Evolutionary conservation across 2,888 invertebrate genomes (phyloP), one percentile per base, ranked within the genome.

Genomic region (Ernsta delagoae): DNA sequence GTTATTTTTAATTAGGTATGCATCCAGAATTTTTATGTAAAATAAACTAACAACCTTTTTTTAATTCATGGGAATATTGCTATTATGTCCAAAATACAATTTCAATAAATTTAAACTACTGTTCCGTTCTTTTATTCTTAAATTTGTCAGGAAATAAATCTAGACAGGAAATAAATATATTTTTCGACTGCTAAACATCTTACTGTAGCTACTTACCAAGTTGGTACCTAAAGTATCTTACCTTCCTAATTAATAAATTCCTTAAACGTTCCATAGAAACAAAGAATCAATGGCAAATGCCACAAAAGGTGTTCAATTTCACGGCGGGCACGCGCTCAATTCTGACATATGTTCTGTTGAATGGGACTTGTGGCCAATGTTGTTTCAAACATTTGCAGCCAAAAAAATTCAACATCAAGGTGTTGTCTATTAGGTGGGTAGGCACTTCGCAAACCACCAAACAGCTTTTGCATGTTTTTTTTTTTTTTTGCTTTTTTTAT

Each of bases 261-360:
- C 5, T 39, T 39, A 6, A 8, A 43, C 7, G 6, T 61, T 24
- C 16, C 9, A 34, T 36, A 24, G 56, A 39, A 56, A 68, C 43
- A 62, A 68, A 62, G 48, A n/a, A 45, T 34, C 78, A 73, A 79
- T 81, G 73, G 82, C 89, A 88, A 89, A 90, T 87, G 87, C 82
- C 83, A 78, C 79, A 53, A 87, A 90, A 91, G 91, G 91, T 91
- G 91, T 84, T 83, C 79, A 57, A 79, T 79, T 73, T 74, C 62
- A 73, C 72, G 71, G 59, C 39, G 81, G 84, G 87, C 90, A 87
- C 87, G 88, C 88, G 88, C 79, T 71, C 34, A 39, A 61, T 68
- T 62, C 72, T 73, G 79, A 80, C 87, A 87, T 84, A 83, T 89
- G 87, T 80, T 83, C 73, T 9, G 24, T 57, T 56, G 39, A 57